A percentile compares a stretch with the other conserved stretches of the same genome.
phyloP scores from a whole-genome alignment of 2,797 vertebrate genomes.

The Hypotaenidia philippensis region DNA sequence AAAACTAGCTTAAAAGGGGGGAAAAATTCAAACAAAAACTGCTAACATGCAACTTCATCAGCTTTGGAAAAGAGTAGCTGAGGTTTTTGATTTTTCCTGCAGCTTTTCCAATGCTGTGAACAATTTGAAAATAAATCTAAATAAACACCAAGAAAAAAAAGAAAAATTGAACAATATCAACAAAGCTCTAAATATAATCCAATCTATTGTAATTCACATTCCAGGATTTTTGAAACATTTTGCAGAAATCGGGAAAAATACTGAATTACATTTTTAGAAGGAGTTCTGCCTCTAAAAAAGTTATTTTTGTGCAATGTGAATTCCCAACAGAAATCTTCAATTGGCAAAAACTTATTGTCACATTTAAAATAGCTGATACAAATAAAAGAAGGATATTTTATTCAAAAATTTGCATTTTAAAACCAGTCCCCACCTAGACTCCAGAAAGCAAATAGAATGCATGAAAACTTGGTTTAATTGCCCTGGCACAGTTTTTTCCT shows the following conservation, averaged over 20 bases:
- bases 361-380: neutral
- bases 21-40: neutral
- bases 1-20: neutral
- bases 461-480: neutral
- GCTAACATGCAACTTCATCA: neutral
- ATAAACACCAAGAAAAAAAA: neutral
- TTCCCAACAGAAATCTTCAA: neutral
- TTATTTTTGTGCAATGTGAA: neutral
- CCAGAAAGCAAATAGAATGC: neutral
- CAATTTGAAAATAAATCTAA: neutral
- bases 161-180: neutral
- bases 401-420: neutral
- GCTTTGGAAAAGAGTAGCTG: neutral
- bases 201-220: neutral
- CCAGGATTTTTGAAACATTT: neutral
- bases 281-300: neutral
- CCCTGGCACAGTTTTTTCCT: neutral
- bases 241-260: neutral
- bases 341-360: fast-evolving
- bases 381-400: neutral
- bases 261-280: neutral
- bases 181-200: neutral
- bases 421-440: neutral
- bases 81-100: neutral
- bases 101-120: neutral